Percentiles rank a stretch among this genome's conserved stretches.
These are phyloP conservation scores for Scarus forsteni DNA, from an alignment of 2,797 vertebrate genomes.

Conservation along the genomic window DNA sequence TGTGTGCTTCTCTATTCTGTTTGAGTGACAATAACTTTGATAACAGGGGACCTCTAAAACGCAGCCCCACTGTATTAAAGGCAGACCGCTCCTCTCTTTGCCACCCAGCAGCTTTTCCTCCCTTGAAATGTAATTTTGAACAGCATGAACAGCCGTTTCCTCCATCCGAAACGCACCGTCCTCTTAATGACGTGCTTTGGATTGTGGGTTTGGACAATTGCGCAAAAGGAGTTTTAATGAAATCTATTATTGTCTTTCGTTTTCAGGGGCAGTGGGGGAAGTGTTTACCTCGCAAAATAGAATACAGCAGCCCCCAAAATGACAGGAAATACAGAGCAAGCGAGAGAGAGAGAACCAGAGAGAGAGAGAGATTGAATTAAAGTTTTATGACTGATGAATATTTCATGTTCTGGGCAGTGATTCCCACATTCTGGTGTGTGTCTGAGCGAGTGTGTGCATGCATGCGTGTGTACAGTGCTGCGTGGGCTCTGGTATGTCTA, in stretches of 20 bases:
- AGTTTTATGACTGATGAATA: constrained; percentile 97
- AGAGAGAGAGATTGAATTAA: constrained; percentile 88
- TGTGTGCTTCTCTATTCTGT: constrained; percentile 13
- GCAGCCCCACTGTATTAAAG: constrained; percentile 40
- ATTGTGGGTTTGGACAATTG: constrained; percentile 58
- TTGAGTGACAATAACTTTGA: constrained; percentile 51
- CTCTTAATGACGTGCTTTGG: constrained; percentile 61
- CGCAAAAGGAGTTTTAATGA: constrained; percentile 60
- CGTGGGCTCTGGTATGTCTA: constrained; percentile 3
- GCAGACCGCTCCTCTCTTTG: constrained; percentile 24
- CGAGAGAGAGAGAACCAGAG: constrained; percentile 14
- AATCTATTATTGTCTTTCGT: constrained; percentile 59
- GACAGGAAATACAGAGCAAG: constrained; percentile 59
- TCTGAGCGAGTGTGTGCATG: constrained; percentile 48
- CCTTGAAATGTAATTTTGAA: constrained; percentile 47
- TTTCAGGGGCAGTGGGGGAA: constrained; percentile 34
- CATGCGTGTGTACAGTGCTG: not conserved
- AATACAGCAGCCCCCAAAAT: constrained; percentile 66
- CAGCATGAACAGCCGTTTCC: constrained; percentile 31
- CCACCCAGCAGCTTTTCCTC: constrained; percentile 45
- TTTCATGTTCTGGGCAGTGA: constrained; percentile 91
- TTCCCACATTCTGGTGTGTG: constrained; percentile 81
- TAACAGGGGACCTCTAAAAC: constrained; percentile 46
- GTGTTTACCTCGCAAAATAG: constrained; percentile 70
- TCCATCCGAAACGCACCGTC: constrained; percentile 26